Evolutionary conservation across 2,797 vertebrate genomes (phyloP), one percentile per base, ranked within the genome.

Genomic region (Loriculus beryllinus): DNA sequence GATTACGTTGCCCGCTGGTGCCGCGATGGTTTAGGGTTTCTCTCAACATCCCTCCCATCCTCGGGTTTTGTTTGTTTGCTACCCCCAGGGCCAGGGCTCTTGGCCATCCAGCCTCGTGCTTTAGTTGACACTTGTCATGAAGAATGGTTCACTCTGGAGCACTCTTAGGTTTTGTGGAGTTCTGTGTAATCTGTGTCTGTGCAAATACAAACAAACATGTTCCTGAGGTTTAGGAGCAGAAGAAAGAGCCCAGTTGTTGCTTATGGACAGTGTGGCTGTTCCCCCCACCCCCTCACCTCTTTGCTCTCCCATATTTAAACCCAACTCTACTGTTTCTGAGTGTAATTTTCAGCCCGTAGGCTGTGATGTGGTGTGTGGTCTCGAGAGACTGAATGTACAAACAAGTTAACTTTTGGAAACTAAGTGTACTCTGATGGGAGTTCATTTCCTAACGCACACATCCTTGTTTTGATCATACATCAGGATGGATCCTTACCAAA

Each of bases 31-130:
- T 76, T 76, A 96, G 97, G 95, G 82, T 97, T 90, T 94, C 83
- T 96, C 97, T 94, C 43, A 37, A 71, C 97, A 96, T 93, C 97
- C 91, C 43, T 97, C 94, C 35, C 80, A 94, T 95, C 86, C 82
- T 93, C 71, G 71, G 76, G 75, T 95, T 96, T 90, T 91, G 76
- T 94, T 96, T 92, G 88, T 88, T 95, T 76, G 88, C 78, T 91
- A 40, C 77, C 70, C n/a, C 45, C 35, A 1, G 71, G 88, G 95
- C 86, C 93, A 62, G 69, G 94, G 67, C 94, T 90, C 60, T 81
- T 80, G 93, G 86, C 92, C 88, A 65, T 87, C 82, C 90, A 65
- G 45, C 77, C 85, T 95, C 94, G 81, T 96, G 87, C 72, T 90
- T 94, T 43, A n/a, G 17, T 69, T 37, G 33, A 92, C 70, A 81